These are phyloP conservation scores for Diplolepis rosae DNA, from an alignment of 2,888 invertebrate species.

Conservation along the genomic window DNA sequence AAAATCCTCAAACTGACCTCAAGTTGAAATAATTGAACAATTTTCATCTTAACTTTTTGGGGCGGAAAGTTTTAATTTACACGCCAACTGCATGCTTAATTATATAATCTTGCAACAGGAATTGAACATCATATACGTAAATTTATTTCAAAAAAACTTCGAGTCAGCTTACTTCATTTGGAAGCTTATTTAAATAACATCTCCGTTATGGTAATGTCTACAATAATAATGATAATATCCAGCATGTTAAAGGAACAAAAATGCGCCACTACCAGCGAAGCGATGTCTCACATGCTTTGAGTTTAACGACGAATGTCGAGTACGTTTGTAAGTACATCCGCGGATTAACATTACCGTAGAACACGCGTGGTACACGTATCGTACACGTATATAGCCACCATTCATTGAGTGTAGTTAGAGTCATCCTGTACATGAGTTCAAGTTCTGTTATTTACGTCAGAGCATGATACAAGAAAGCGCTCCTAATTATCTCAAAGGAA, in stretches of 20 bases:
- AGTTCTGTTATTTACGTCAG: not conserved
- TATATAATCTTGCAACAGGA: too few relatives aligned
- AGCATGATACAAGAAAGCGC: too few relatives aligned
- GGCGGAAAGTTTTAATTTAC: too few relatives aligned
- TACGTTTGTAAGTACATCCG: not conserved
- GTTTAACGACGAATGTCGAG: constrained; percentile 37
- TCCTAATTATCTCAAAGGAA: too few relatives aligned
- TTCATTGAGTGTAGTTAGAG: not conserved
- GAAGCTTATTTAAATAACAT: constrained; percentile 21
- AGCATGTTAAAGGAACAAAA: constrained; percentile 59
- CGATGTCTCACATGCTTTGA: constrained; percentile 47
- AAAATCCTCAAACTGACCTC: too few relatives aligned
- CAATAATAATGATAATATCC: constrained; percentile 50
- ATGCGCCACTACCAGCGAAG: constrained; percentile 62
- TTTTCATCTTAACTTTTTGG: too few relatives aligned
- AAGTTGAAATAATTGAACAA: too few relatives aligned
- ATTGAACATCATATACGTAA: too few relatives aligned
- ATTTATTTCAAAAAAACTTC: too few relatives aligned
- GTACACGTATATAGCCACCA: not conserved
- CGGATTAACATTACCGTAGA: constrained; percentile 16
- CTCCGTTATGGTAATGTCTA: constrained; percentile 6
- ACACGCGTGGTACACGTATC: not conserved
- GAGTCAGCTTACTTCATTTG: constrained; percentile 12
- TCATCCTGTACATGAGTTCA: not conserved
- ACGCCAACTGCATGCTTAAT: too few relatives aligned